Evolutionary conservation across 2,113 vertebrate species (phyloP), one percentile per base, ranked within the genome.

Genomic region (Anoura caudifer): DNA sequence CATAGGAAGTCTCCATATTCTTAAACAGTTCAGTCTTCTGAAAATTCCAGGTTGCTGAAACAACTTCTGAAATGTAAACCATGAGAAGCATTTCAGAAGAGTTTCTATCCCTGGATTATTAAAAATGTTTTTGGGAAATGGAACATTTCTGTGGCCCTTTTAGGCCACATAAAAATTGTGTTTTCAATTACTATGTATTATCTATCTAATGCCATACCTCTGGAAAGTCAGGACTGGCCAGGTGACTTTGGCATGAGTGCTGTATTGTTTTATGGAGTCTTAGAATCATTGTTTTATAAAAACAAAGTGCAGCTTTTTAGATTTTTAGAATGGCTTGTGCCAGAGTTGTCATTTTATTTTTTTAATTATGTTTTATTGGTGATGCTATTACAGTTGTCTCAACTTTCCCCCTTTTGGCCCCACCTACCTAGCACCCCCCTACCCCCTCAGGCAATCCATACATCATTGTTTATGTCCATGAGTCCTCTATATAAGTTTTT

Each of bases 71-170:
- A 89, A 93, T 47, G 38, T 65, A 7, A 90, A 92, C 75, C 3
- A 24, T 85, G 56, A 56, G 65, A 94, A 83, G 77, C 52, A 24
- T 94, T 65, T 56, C 79, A 76, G 59, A 61, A 81, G 52, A 31
- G 17, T 52, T 36, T n/a, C 38, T 63, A 24, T 75, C 14, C n/a
- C 43, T 69, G 38, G 38, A 73, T 93, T 90, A 76, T 82, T 90
- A 33, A 81, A 92, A 95, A 79, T 52, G 15, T 36, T 98, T 96
- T 88, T 17, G 63, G 67, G 61, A 80, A 82, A 73, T 19, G 24
- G 41, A 87, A 91, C 33, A 91, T 87, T 94, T 95, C 75, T 75
- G 47, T 76, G 50, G n/a, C 38, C 72, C 38, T 93, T 47, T 69
- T 24, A 79, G 69, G 28, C 50, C 28, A 47, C 52, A 88, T 7